Evolutionary conservation across 2,113 vertebrate genomes (phyloP), one percentile per base, ranked within the genome.

Genomic region (Caracal caracal): DNA sequence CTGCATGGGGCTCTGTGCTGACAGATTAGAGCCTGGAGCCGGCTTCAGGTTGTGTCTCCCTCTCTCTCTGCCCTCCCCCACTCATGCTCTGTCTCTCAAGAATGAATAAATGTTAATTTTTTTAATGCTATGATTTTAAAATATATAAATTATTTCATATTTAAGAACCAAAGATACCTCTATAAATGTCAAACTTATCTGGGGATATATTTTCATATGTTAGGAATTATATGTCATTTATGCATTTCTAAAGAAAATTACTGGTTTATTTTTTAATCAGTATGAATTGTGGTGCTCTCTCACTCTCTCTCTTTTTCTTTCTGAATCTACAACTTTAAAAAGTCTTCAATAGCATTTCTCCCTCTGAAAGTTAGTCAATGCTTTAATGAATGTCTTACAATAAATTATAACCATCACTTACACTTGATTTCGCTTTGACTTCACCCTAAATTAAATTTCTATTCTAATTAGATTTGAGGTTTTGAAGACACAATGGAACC

Each of bases 321-420:
- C 84, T 78, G 93, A 97, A 83, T 95, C 63, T 1, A 47, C 35
- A 98, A 79, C 35, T 95, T 98, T 95, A 95, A 70, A 97, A 97
- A 95, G 35, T 78, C 33, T 68, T 94, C 83, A 94, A 88, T 94
- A 98, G 95, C 80, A 85, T 78, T 73, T 78, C 24, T 28, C 28
- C 81, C 93, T 94, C 66, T 65, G 82, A 98, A 97, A 96, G 59
- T 92, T 94, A 97, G 95, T 97, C 96, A 95, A 92, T 37, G 86
- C 30, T 11, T 89, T 97, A 66, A 98, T 97, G 98, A 98, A 90
- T 33, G 96, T 68, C 73, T 85, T 97, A 98, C 51, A 97, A 98
- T 97, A 92, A 96, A 93, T 85, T 85, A 87, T 8, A 96, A 93
- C 13, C 43, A 56, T 59, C 33, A n/a, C 90, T 81, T 26, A 75